phyloP scores from a whole-genome alignment of 2,797 vertebrate genomes.

The Diplodus sargus region DNA sequence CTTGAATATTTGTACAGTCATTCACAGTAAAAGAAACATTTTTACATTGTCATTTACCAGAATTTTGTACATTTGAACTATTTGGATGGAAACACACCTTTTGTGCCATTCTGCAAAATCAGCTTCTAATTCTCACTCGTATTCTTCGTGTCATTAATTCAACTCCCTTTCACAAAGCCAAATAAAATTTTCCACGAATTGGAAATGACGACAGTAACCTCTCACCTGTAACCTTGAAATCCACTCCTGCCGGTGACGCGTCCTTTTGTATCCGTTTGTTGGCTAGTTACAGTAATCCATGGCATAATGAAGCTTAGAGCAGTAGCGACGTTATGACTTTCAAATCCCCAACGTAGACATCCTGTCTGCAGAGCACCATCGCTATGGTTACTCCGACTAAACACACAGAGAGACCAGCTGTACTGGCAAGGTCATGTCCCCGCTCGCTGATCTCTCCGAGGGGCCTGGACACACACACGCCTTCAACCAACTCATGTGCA shows the following conservation, averaged over 20 bases:
- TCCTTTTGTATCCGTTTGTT: conserved; percentile 50
- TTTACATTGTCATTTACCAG: not conserved
- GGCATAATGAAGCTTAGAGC: conserved; percentile 72
- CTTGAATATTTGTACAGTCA: not conserved
- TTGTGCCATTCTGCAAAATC: not conserved
- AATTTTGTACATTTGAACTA: not conserved
- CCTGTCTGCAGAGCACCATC: conserved; percentile 73
- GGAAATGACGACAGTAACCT: conserved; percentile 17
- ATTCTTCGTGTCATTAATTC: conserved; percentile 9
- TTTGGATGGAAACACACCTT: not conserved
- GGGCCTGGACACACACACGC: conserved; percentile 46
- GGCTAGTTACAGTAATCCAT: conserved; percentile 65
- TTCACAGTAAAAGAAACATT: not conserved
- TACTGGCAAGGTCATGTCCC: conserved; percentile 79
- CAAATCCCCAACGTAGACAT: conserved; percentile 78
- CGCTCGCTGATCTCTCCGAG: conserved; percentile 63
- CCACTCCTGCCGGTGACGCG: conserved; percentile 20
- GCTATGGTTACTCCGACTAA: conserved; percentile 76
- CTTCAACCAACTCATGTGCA: conserved; percentile 7
- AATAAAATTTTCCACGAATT: conserved; percentile 21
- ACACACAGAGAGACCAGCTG: conserved; percentile 77
- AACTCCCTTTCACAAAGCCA: not conserved
- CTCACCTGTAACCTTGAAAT: conserved; percentile 28
- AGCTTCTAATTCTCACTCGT: not conserved
- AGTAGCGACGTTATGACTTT: conserved; percentile 75